Evolutionary conservation across 2,113 vertebrate genomes (phyloP), one percentile per base, ranked within the genome.

Genomic region (Symphodus melops): DNA sequence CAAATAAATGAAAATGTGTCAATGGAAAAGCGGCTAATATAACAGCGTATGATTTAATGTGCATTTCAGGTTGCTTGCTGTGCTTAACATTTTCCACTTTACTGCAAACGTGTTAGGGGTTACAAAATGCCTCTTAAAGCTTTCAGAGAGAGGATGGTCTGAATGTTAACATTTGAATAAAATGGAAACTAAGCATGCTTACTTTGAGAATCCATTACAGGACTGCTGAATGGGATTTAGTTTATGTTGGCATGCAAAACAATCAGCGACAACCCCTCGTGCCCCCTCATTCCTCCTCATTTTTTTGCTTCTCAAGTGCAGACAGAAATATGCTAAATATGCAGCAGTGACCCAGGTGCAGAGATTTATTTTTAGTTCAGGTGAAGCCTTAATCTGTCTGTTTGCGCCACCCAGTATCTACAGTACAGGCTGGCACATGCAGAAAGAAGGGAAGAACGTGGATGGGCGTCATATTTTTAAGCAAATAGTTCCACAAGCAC

Each of bases 321-420:
- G 72, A 66, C 67, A 36, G 63, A 93, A 94, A 88, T 86, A 91
- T 93, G 85, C 76, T 48, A 90, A 92, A 90, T 82, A 94, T 92
- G 92, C 82, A 76, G 84, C 66, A 82, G 46, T 81, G 87, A 88
- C 89, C 85, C 53, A 59, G 64, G 77, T 68, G 52, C 66, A 70
- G 37, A 87, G 83, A 86, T 82, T 80, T 93, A 91, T 93, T 90
- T 93, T 91, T 87, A 87, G 48, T 20, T 9, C 48, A 51, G 89
- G 55, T 48, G 23, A 75, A 71, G 74, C 28, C 44, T 71, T 5
- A 48, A 66, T 76, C 61, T 21, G 59, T 85, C 52, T 19, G 20
- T n/a, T 52, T 23, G 51, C 59, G 62, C 72, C 72, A 67, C 80
- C 65, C 68, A 37, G 83, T 77, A 75, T 81, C 81, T 68, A 36